Conservation (phyloP, 2,797 vertebrate genomes). For the Catostomus latipinnis region DNA sequence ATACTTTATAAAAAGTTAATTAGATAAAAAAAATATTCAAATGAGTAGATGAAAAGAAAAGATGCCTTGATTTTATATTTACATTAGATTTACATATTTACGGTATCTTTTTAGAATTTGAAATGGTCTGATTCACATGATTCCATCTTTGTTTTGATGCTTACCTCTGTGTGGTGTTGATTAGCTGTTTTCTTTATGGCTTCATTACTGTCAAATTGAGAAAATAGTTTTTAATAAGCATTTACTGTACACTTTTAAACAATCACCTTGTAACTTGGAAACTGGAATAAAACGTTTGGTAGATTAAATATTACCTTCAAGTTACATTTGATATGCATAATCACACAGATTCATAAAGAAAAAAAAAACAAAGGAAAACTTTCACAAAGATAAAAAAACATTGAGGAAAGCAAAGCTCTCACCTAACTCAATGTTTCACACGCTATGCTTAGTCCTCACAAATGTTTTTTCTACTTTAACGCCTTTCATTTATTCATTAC, state of each 20-base stretch:
- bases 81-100: neutral
- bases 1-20: neutral
- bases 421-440: slow-evolving; percentile 39
- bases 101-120: neutral
- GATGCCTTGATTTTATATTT: neutral
- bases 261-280: neutral
- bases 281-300: neutral
- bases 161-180: slow-evolving; percentile 46
- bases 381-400: slow-evolving; percentile 12
- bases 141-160: slow-evolving; percentile 2
- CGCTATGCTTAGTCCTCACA: neutral
- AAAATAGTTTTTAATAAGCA: slow-evolving; percentile 14
- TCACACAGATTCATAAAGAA: slow-evolving; percentile 18
- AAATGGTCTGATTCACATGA: neutral
- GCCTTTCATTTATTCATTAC: slow-evolving; percentile 46
- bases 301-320: neutral
- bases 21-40: neutral
- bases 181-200: slow-evolving; percentile 15
- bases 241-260: neutral
- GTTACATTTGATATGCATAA: neutral
- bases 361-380: neutral
- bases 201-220: slow-evolving; percentile 31
- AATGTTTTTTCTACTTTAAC: slow-evolving; percentile 32
- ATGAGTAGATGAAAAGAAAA: neutral
- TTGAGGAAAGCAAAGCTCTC: neutral